phyloP scores from a whole-genome alignment of 2,113 vertebrate genomes.

The Meriones unguiculatus region DNA sequence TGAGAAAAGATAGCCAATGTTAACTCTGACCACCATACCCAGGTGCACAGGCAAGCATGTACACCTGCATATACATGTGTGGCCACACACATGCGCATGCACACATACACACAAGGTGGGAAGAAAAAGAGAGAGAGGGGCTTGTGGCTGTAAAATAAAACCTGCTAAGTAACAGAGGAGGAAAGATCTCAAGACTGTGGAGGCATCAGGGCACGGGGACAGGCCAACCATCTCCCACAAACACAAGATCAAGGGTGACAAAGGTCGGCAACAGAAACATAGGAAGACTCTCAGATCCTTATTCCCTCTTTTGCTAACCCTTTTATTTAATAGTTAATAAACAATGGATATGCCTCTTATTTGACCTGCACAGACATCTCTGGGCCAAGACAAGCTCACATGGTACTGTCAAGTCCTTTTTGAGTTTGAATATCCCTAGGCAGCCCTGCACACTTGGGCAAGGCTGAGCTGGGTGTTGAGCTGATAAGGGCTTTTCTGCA shows the following conservation, averaged over 20 bases:
- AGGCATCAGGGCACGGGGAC: background rate
- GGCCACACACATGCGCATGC: background rate
- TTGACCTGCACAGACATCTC: accelerated
- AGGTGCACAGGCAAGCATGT: background rate
- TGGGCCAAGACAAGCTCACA: background rate
- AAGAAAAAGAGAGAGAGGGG: background rate
- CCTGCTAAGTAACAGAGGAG: background rate
- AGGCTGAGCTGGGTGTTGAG: background rate
- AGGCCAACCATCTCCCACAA: background rate
- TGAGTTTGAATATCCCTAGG: background rate
- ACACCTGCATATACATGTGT: too few species aligned
- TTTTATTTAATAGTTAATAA: background rate
- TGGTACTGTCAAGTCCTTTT: accelerated
- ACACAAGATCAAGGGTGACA: background rate
- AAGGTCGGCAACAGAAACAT: background rate
- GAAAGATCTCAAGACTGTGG: background rate
- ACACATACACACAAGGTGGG: background rate
- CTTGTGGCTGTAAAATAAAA: background rate
- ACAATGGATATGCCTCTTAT: background rate
- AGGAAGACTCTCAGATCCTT: accelerated
- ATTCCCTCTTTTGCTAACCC: background rate
- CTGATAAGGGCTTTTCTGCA: background rate
- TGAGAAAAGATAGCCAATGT: background rate
- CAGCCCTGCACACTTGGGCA: background rate
- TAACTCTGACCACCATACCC: background rate